phyloP scores from a whole-genome alignment of 1,140 invertebrate species.

The Akabosia matsudoensis region DNA sequence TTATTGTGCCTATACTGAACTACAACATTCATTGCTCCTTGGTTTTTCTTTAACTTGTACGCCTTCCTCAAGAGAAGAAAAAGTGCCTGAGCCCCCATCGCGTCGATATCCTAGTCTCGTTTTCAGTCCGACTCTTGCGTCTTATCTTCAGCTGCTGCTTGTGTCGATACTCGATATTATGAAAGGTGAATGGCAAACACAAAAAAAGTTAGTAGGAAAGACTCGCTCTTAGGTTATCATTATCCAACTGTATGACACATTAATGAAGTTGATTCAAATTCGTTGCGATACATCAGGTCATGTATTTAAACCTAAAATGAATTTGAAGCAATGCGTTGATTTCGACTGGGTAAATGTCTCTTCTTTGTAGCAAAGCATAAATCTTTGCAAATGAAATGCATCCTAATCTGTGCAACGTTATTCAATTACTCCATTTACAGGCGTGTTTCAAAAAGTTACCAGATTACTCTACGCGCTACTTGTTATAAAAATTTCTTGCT shows the following conservation, averaged over 20 bases:
- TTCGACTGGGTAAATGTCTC: no score
- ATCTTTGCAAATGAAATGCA: no score
- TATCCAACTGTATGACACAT: constrained; percentile 11
- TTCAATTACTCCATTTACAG: not conserved
- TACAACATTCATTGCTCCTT: constrained; percentile 16
- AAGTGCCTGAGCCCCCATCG: constrained; percentile 7
- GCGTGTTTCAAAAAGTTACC: not conserved
- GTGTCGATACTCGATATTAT: not conserved
- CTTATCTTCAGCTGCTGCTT: not conserved
- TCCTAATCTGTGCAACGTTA: not conserved
- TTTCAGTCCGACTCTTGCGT: not conserved
- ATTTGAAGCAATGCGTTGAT: no score
- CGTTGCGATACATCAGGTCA: not conserved
- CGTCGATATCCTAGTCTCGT: no score
- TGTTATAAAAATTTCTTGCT: not conserved
- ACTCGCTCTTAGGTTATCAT: not conserved
- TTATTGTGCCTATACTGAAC: not conserved
- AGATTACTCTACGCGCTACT: not conserved
- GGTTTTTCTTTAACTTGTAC: not conserved
- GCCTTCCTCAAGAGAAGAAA: constrained; percentile 1
- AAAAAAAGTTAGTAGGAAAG: no score
- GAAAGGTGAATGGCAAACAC: constrained; percentile 15
- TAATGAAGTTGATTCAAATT: not conserved
- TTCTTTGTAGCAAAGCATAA: no score
- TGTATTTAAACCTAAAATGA: not conserved